These are phyloP conservation scores for Chrysomallon squamiferum DNA, from an alignment of 1,140 invertebrate genomes.

Conservation along the genomic window DNA sequence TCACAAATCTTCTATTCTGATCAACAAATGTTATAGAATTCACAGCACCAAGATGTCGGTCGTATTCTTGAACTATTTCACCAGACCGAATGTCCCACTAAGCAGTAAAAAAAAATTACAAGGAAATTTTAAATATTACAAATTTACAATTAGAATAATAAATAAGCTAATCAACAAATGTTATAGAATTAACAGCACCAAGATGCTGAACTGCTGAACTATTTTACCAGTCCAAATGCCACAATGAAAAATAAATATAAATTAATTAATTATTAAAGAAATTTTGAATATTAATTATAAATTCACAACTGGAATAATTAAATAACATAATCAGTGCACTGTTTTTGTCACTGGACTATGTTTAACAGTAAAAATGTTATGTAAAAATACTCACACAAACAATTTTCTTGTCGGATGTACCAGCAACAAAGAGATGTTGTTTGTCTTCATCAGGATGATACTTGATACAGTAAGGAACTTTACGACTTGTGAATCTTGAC, in stretches of 20 bases:
- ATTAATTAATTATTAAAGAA: too few relatives aligned
- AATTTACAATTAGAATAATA: too few relatives aligned
- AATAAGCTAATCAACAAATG: conserved; percentile 99
- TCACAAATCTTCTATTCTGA: conserved; percentile 96
- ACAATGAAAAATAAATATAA: conserved; percentile 91
- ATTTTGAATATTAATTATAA: too few relatives aligned
- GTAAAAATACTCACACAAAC: conserved; percentile 83
- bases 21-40: conserved; percentile 99
- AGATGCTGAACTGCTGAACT: conserved; percentile 97
- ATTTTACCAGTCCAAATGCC: conserved; percentile 93
- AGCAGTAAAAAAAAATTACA: too few relatives aligned
- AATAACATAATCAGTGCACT: too few relatives aligned
- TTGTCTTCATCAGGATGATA: conserved; percentile 98
- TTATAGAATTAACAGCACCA: conserved; percentile 98
- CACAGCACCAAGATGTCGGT: conserved; percentile 96
- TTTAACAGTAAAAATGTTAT: too few relatives aligned
- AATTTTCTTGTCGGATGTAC: conserved; percentile 99
- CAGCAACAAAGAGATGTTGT: conserved; percentile 96
- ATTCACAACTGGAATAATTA: too few relatives aligned
- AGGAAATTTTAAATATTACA: too few relatives aligned
- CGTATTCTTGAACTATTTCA: conserved; percentile 96
- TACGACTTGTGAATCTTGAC: conserved; percentile 85
- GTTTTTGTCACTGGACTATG: too few relatives aligned
- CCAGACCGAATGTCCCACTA: conserved; percentile 95
- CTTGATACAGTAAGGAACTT: conserved; percentile 97